Evolutionary conservation across 2,113 vertebrate genomes (phyloP), one percentile per base, ranked within the genome.

Genomic region (Rattus rattus): DNA sequence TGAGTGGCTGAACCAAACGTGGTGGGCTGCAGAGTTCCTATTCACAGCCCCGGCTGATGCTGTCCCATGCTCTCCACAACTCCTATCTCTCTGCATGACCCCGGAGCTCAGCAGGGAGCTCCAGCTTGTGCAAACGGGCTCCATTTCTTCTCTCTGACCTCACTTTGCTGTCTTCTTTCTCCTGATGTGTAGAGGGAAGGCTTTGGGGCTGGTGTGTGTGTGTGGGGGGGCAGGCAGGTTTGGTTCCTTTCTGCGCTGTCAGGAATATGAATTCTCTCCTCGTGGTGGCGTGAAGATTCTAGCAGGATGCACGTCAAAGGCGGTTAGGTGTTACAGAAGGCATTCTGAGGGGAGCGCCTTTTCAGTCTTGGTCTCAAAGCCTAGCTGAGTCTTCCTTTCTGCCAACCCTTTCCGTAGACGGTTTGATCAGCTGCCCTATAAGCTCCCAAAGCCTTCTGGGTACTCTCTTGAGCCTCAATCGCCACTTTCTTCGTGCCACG

Each of bases 11-110:
- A 70, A n/a, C 33, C 4, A 11, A 61, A 24, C 1, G 14, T 14
- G 28, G 30, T 1, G 7, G 70, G 56, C n/a, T 47, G 39, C 7
- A 63, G 49, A 87, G 67, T 20, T 5, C 30, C 49, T 81, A 9
- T 11, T 43, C 56, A 22, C 1, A 73, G 39, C 30, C 33, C 22
- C 26, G 7, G 6, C 24, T 17, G 9, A 79, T 43, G 12, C 4
- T 43, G 3, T 12, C 22, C 49, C 7, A 0, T 49, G 19, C 16
- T 39, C 7, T 70, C n/a, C n/a, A 26, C 0, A 2, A 52, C 14
- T 77, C 13, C 43, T 33, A 36, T 2, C n/a, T 59, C n/a, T 26
- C 39, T 0, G 0, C 0, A 6, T 5, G n/a, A 67, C 1, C 20
- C 61, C 47, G 43, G 24, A 0, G 17, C 7, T 14, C 80, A 52